These are phyloP conservation scores for Epinephelus malabaricus DNA, from an alignment of 2,797 vertebrate genomes.

Conservation along the genomic window DNA sequence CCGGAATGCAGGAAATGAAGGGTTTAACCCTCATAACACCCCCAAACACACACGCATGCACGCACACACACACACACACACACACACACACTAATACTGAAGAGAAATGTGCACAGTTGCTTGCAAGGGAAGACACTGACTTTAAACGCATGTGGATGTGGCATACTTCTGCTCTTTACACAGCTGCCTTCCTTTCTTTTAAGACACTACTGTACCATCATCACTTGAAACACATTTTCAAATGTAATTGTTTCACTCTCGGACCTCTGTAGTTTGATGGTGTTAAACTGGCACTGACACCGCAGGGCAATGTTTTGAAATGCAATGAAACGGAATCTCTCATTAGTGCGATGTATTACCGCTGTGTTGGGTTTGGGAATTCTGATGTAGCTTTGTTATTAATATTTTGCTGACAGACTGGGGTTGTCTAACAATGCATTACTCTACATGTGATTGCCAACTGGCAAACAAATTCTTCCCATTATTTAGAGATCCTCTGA, in stretches of 20 bases:
- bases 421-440: neutral
- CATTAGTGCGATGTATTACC: neutral
- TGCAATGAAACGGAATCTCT: neutral
- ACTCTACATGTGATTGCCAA: neutral
- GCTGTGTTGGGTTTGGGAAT: conserved; percentile 1
- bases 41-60: too few species aligned
- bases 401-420: neutral
- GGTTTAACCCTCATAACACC: too few species aligned
- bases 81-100: too few species aligned
- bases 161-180: too few species aligned
- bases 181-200: neutral
- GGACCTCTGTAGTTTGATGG: neutral
- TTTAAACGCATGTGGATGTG: too few species aligned
- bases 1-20: too few species aligned
- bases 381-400: neutral
- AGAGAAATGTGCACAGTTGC: too few species aligned
- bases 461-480: neutral
- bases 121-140: too few species aligned
- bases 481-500: neutral
- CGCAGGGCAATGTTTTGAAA: neutral
- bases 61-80: too few species aligned
- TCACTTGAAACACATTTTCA: neutral
- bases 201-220: neutral
- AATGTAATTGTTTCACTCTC: neutral
- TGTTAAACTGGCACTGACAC: conserved; percentile 4